Evolutionary conservation across 35 echinoderm and acorn worm species (phyloP).

Genomic region (Strongylocentrotus purpuratus): DNA sequence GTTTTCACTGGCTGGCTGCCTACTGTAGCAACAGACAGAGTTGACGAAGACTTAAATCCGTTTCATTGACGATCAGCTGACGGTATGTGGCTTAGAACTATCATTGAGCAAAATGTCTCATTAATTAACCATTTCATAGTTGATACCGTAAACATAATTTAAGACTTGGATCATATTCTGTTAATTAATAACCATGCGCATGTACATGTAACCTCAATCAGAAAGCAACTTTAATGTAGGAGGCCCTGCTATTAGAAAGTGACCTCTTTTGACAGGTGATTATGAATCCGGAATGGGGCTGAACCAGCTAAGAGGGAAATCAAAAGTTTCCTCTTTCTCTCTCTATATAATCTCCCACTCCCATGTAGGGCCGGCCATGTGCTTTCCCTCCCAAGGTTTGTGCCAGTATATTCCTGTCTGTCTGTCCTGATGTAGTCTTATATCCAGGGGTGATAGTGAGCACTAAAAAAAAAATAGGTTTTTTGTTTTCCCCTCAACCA

Average conservation of each 20-base stretch:
- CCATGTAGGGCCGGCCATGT: conserved; percentile 22
- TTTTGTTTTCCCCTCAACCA: too few relatives aligned
- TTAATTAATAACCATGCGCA: not conserved
- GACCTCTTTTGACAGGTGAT: conserved; percentile 20
- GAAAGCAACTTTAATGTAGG: not conserved
- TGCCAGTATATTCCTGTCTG: not conserved
- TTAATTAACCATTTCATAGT: not conserved
- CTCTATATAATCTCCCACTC: conserved; percentile 23
- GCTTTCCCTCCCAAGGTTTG: not conserved
- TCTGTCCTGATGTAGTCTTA: not conserved
- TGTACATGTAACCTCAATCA: not conserved
- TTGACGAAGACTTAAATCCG: too few relatives aligned
- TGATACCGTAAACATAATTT: not conserved
- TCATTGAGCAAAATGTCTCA: too few relatives aligned
- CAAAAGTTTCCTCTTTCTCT: conserved; percentile 35
- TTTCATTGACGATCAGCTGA: too few relatives aligned
- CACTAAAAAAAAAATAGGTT: too few relatives aligned
- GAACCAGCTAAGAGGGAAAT: not conserved
- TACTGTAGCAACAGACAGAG: too few relatives aligned
- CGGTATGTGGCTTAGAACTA: too few relatives aligned
- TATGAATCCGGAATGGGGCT: not conserved
- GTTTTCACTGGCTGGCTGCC: too few relatives aligned
- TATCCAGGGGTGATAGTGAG: too few relatives aligned
- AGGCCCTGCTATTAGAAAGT: not conserved
- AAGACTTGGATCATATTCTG: not conserved